These are phyloP conservation scores for Oxystoma pomonae DNA, from an alignment of 2,888 invertebrate species.

Conservation along the genomic window DNA sequence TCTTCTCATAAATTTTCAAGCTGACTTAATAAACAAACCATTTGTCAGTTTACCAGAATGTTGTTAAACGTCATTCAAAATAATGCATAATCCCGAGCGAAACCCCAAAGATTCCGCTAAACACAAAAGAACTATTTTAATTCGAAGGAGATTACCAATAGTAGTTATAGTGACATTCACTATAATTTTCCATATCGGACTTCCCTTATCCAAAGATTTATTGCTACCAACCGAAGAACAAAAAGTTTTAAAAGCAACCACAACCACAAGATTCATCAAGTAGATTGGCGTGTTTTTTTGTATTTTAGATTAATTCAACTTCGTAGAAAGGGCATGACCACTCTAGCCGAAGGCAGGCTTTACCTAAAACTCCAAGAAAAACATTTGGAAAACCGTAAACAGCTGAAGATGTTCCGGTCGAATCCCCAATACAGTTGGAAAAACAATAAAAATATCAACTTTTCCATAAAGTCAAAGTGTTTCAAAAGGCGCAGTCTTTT, in stretches of 20 bases:
- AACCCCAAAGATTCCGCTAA: neutral
- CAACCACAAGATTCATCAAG: too few relatives aligned
- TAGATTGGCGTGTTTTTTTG: too few relatives aligned
- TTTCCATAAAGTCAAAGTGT: constrained; percentile 20
- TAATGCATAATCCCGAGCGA: neutral
- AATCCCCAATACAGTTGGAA: constrained; percentile 41
- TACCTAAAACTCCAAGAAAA: constrained; percentile 63
- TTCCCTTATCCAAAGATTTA: constrained; percentile 14
- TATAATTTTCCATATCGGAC: constrained; percentile 23
- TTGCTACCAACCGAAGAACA: constrained; percentile 9
- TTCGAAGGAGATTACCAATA: constrained; percentile 19
- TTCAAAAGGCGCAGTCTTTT: constrained; percentile 46
- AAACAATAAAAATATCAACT: constrained; percentile 23
- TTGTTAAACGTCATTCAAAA: neutral
- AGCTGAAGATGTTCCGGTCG: constrained; percentile 45
- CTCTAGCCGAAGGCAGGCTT: constrained; percentile 58
- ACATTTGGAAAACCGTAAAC: constrained; percentile 54
- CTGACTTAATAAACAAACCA: too few relatives aligned
- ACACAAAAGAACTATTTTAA: neutral
- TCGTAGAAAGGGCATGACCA: constrained; percentile 66
- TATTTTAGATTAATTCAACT: constrained; percentile 61
- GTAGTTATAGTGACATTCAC: constrained; percentile 15
- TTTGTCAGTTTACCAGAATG: too few relatives aligned
- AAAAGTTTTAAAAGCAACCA: constrained; percentile 10
- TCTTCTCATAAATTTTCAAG: too few relatives aligned